phyloP scores from a whole-genome alignment of 2,113 vertebrate species.

The Ondatra zibethicus region DNA sequence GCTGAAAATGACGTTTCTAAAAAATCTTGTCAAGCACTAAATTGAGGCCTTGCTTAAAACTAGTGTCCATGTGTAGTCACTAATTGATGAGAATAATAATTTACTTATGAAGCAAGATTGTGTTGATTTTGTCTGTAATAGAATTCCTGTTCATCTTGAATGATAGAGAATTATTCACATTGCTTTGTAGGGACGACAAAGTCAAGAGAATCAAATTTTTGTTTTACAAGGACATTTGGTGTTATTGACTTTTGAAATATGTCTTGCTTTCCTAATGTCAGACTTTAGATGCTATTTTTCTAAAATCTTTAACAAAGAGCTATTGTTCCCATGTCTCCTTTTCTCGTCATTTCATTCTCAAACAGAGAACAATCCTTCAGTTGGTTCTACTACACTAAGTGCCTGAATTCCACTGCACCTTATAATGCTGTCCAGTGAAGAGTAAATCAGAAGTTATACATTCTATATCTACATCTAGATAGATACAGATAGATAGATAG shows the following conservation, averaged over 20 bases:
- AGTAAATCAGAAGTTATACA: neutral
- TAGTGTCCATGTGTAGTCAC: constrained; percentile 61
- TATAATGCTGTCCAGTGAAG: neutral
- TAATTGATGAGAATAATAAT: constrained; percentile 73
- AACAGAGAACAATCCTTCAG: neutral
- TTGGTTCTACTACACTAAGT: neutral
- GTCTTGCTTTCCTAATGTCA: constrained; percentile 40
- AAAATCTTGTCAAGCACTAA: constrained; percentile 55
- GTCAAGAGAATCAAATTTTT: constrained; percentile 70
- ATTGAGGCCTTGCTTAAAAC: constrained; percentile 57
- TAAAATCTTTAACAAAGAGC: constrained; percentile 32
- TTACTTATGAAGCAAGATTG: constrained; percentile 68
- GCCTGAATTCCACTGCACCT: neutral
- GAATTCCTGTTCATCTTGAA: constrained; percentile 63
- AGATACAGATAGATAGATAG: too few relatives aligned
- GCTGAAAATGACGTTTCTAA: constrained; percentile 44
- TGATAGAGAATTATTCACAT: constrained; percentile 67
- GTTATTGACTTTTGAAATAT: constrained; percentile 70
- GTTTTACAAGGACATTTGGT: constrained; percentile 55
- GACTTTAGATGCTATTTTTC: constrained; percentile 51
- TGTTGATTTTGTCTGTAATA: constrained; percentile 75
- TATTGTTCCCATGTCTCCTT: neutral
- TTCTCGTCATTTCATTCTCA: constrained; percentile 37
- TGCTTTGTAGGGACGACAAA: constrained; percentile 68
- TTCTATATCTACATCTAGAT: neutral